These are phyloP conservation scores for Vanessa atalanta DNA, from an alignment of 1,140 invertebrate species.

Conservation along the genomic window DNA sequence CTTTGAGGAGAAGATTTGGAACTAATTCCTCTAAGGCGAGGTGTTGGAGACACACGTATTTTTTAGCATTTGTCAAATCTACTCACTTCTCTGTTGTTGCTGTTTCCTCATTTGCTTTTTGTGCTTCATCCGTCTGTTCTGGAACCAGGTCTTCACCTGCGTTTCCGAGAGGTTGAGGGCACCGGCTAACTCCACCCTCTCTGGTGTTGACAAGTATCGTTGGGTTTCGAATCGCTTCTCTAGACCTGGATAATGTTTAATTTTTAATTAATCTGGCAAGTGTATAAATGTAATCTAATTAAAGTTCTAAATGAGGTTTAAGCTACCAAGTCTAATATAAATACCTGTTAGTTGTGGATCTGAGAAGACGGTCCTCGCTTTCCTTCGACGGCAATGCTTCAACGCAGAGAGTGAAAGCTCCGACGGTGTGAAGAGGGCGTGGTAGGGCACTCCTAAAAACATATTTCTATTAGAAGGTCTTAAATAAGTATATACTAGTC, in stretches of 20 bases:
- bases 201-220: conserved; percentile 97
- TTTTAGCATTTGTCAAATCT: too few species aligned
- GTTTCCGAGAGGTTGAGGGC: conserved; percentile 97
- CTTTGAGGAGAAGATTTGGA: too few species aligned
- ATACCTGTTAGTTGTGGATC: conserved; percentile 94
- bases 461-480: neutral
- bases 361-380: conserved; percentile 98
- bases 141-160: conserved; percentile 99
- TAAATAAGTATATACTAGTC: too few species aligned
- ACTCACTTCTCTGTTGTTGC: conserved; percentile 71
- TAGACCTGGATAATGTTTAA: conserved; percentile 82
- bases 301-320: too few species aligned
- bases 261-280: neutral
- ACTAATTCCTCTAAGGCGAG: too few species aligned
- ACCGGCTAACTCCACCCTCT: conserved; percentile 96
- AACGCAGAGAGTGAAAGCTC: conserved; percentile 86
- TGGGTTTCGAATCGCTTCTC: conserved; percentile 98
- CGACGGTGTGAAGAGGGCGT: conserved; percentile 84
- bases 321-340: neutral
- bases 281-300: too few species aligned
- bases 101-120: conserved; percentile 93
- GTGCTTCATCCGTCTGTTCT: conserved; percentile 98
- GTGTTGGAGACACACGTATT: too few species aligned
- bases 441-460: conserved; percentile 85
- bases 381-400: conserved; percentile 94